Evolutionary conservation across 2,797 vertebrate genomes (phyloP), one percentile per base, ranked within the genome.

Genomic region (Fratercula arctica): DNA sequence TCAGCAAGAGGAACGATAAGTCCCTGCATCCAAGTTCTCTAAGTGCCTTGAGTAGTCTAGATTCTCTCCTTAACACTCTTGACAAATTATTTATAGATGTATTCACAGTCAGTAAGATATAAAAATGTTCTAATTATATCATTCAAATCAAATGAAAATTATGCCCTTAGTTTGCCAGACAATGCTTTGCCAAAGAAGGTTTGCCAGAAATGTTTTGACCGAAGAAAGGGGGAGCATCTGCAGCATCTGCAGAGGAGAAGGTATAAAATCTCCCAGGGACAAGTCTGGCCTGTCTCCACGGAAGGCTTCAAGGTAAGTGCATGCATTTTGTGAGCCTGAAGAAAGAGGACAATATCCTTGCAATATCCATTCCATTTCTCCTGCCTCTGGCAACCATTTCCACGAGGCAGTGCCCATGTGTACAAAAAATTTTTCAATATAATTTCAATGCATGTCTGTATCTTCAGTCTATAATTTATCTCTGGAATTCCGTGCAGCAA

Each of bases 41-140:
- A 95, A 96, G 96, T 97, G 96, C 96, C 79, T 92, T n/a, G 94
- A 90, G 92, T 89, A 61, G 76, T 87, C 63, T 39, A 92, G 88
- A 96, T 96, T 96, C 91, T 95, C 92, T 85, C 79, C 95, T 97
- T 92, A 96, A 91, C 87, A 74, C 89, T 96, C 95, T 92, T 70
- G 89, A 95, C 59, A 59, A 96, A 94, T 95, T 98, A 98, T 98
- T 98, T 98, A 98, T 98, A 98, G 97, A 98, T 96, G 89, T 97
- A 97, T 98, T 98, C 97, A 98, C 96, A 97, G 97, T 96, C 91
- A 96, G 96, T 97, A 97, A 96, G 95, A 97, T 94, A 97, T 95
- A 95, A 96, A 97, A 97, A 97, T 96, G 92, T 97, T 98, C 98
- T 98, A 98, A 98, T 98, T 97, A 98, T 98, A 98, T 97, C 98